Base-by-base conservation (phyloP, 2,888 invertebrate species). In the Steinernema carpocapsae region DNA sequence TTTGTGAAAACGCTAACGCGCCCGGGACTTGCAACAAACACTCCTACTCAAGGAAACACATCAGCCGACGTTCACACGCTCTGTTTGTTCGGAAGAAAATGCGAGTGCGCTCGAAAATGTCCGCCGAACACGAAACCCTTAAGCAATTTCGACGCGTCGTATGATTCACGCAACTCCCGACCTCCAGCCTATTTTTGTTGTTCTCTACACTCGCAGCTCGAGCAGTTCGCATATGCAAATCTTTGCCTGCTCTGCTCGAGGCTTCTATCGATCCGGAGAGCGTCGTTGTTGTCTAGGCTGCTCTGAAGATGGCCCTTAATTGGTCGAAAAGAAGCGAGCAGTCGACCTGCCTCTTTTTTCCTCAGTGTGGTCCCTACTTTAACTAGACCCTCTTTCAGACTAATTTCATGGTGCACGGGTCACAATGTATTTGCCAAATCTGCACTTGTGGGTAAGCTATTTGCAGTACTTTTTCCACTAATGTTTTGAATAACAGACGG, bases 381-480 rank as follows among this genome's bases (percentile, higher is more conserved):
- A 10, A 37, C 37, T 37, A 37, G 37, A 37, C 37, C 10, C 37
- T n/a, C 37, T 32, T 26, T 12, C 56, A 32, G 32, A 19, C 48
- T 14, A 1, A 37, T 7, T 64, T 17, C 6, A 64, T 64, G 64
- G 64, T 64, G 12, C 64, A 85, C 76, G 85, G 85, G 19, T 78
- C 84, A 6, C 80, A 83, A 77, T 86, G 86, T 73, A 85, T 86
- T 76, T 86, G 86, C 75, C 84, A 86, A 75, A 82, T 86, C 45
- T 86, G 86, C 76, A 86, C 85, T 22, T 86, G 86, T 79, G 86
- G 86, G 85, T 85, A 42, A 74, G 80, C 45, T 17, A 76, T 22
- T 56, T n/a, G 4, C 3, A 37, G 37, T 3, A 6, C 4, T 37
- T 37, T 37, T 37, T 37, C 37, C 37, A 10, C 10, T 37, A 37